Percentiles rank a stretch among this genome's conserved stretches.
Conservation (phyloP, 2,797 vertebrate species). For the Manis crassicaudata region DNA sequence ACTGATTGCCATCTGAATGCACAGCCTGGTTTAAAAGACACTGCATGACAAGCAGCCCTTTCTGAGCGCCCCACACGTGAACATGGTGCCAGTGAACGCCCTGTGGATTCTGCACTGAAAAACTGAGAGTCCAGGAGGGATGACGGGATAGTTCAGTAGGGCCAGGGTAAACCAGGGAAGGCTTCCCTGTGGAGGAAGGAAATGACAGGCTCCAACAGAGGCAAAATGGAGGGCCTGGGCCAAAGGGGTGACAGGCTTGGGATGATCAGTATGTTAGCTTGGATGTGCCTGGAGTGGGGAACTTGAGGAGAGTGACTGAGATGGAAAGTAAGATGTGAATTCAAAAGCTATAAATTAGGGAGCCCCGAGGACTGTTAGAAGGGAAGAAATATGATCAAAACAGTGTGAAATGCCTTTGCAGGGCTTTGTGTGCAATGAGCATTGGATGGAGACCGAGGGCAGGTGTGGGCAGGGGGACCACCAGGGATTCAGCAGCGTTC, state of each 20-base stretch:
- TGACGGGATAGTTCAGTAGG: not conserved
- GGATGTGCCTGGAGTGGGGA: not conserved
- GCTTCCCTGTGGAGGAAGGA: not conserved
- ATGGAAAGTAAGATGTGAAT: not conserved
- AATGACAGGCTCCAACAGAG: not conserved
- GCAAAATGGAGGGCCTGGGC: not conserved
- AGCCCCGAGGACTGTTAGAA: not conserved
- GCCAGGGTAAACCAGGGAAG: not conserved
- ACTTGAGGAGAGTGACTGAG: not conserved
- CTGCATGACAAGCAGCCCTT: not conserved
- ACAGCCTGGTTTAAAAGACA: not conserved
- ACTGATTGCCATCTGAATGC: not conserved
- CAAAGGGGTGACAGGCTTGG: not conserved
- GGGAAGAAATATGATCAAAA: not conserved
- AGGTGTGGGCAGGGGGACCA: not conserved
- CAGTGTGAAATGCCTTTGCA: not conserved
- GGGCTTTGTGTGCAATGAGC: not conserved
- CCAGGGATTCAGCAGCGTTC: rapidly evolving
- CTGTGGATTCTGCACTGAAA: not conserved
- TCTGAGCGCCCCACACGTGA: not conserved
- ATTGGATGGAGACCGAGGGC: not conserved
- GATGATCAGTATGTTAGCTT: not conserved
- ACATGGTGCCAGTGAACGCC: not conserved
- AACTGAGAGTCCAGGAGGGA: not conserved
- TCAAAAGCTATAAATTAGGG: not conserved